Percentiles rank a stretch among this genome's conserved stretches.
Evolutionary conservation across 2,113 vertebrate species (phyloP).

Genomic region (Lichenostomus cassidix): DNA sequence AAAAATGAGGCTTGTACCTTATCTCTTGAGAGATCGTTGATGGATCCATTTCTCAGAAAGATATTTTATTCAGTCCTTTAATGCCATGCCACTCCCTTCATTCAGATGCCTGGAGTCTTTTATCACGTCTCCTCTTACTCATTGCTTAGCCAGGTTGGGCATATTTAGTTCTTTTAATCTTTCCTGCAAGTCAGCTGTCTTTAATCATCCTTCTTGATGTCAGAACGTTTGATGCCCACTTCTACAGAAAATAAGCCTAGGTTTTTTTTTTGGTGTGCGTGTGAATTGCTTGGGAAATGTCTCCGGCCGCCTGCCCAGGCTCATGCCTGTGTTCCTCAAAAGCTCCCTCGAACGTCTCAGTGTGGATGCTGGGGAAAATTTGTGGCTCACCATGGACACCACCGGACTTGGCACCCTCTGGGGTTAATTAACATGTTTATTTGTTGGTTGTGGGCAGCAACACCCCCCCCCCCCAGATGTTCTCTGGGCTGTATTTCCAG

Average conservation of each 20-base stretch:
- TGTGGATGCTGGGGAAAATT: neutral
- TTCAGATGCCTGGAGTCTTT: slow-evolving; percentile 59
- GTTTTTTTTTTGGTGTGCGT: neutral
- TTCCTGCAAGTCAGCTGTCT: slow-evolving; percentile 46
- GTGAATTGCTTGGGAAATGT: slow-evolving; percentile 19
- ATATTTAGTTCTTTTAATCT: slow-evolving; percentile 68
- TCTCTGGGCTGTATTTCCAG: neutral
- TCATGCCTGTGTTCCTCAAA: slow-evolving; percentile 19
- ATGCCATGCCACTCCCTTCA: slow-evolving; percentile 55
- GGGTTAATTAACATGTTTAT: neutral
- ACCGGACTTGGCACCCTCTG: neutral
- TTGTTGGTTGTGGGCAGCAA: neutral
- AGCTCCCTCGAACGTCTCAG: neutral
- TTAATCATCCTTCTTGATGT: slow-evolving; percentile 68
- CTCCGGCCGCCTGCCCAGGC: neutral
- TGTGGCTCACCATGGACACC: neutral
- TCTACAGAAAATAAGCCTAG: neutral
- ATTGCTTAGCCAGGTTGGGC: slow-evolving; percentile 61
- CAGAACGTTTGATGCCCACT: slow-evolving; percentile 58
- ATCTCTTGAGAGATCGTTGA: slow-evolving; percentile 65
- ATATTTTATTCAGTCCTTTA: slow-evolving; percentile 66
- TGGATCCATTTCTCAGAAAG: slow-evolving; percentile 60
- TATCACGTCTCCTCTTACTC: slow-evolving; percentile 51
- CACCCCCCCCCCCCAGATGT: fast-evolving
- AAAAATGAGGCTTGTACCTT: slow-evolving; percentile 53